Evolutionary conservation across 2,797 vertebrate species (phyloP).

Genomic region (Glossophaga mutica): DNA sequence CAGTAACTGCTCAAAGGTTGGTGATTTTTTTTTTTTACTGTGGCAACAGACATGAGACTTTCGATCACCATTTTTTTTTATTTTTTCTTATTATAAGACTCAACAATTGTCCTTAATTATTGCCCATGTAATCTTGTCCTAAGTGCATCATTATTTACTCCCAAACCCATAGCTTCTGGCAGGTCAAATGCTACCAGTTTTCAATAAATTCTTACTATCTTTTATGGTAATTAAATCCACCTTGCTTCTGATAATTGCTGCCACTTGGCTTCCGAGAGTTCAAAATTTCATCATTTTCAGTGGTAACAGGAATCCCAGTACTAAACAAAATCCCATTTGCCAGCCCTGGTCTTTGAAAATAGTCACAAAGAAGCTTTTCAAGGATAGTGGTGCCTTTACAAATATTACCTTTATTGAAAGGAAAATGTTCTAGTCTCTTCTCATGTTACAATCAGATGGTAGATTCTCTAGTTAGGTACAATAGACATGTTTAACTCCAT

Average conservation of each 20-base stretch:
- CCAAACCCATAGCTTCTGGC: neutral
- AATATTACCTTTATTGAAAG: neutral
- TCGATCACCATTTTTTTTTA: neutral
- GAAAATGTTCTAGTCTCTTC: neutral
- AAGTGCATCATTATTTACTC: neutral
- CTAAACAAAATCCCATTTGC: neutral
- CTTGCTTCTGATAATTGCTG: neutral
- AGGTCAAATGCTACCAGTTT: neutral
- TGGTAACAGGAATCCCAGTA: neutral
- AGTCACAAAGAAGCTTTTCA: neutral
- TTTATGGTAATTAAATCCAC: neutral
- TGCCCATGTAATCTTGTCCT: neutral
- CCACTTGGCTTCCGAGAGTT: neutral
- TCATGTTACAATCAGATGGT: neutral
- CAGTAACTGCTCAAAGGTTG: neutral
- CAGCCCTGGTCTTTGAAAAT: neutral
- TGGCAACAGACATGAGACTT: neutral
- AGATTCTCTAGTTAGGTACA: neutral
- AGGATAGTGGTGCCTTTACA: accelerated
- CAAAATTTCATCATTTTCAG: neutral
- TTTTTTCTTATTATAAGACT: neutral
- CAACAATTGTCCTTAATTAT: neutral
- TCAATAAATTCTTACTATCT: neutral
- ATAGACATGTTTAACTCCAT: neutral
- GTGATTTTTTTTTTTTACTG: neutral